These are phyloP conservation scores for Zaprionus camerounensis DNA, from an alignment of 1,140 invertebrate species.

Conservation along the genomic window DNA sequence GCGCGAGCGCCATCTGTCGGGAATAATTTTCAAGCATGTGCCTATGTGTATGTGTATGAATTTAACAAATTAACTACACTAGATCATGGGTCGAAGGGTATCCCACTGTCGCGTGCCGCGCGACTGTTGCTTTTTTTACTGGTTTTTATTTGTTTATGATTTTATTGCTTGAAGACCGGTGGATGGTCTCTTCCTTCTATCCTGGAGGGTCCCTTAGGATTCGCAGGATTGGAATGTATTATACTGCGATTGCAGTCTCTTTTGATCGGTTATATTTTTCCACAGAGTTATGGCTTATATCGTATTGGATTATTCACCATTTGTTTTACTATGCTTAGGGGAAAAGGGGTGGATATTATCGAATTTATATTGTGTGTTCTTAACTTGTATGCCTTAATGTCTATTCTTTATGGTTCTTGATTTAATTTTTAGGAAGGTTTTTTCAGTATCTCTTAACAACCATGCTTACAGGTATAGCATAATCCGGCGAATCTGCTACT, in stretches of 20 bases:
- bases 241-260: background rate
- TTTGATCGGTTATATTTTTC: background rate
- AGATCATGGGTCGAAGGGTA: no score
- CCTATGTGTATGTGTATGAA: no score
- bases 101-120: no score
- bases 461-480: background rate
- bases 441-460: background rate
- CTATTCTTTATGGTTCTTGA: background rate
- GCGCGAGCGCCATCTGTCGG: no score
- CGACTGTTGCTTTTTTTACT: no score
- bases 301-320: background rate
- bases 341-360: background rate
- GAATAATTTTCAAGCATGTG: no score
- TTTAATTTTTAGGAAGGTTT: background rate
- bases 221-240: constrained; percentile 1
- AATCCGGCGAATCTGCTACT: background rate
- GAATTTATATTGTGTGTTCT: background rate
- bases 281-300: background rate
- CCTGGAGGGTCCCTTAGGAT: no score
- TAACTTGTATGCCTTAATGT: background rate
- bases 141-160: background rate
- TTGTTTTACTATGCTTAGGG: background rate
- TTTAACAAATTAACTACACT: no score
- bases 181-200: no score
- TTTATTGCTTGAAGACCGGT: no score